Base-by-base conservation (phyloP, 2,113 vertebrate species). In the Ammodytes marinus region DNA sequence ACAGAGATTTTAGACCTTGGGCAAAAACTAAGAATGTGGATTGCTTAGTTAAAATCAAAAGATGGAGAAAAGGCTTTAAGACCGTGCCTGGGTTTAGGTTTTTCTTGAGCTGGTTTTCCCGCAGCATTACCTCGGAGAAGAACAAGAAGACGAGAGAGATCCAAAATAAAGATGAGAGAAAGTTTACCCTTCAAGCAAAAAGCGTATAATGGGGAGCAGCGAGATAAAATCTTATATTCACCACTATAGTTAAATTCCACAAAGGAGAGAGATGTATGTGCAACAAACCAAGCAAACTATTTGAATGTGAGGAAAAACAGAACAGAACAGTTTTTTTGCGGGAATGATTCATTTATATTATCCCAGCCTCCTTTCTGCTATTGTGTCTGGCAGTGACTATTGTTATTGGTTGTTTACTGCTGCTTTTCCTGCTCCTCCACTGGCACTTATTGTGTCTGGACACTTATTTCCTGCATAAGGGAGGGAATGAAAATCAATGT, bases 1-100 rank as follows among this genome's bases (percentile, higher is more conserved):
- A 84, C 80, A 76, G 69, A 71, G 50, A 76, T 60, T 86, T 81
- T 45, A 17, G 49, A 73, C 88, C 76, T 39, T 4, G 74, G 81
- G 90, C 52, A 45, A 82, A 80, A 88, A 58, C 54, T 70, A 15
- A 77, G 50, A 69, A 83, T 68, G 65, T 86, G 53, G 69, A 79
- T 66, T 27, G 59, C 57, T 68, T 88, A 58, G 65, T 88, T 76
- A 69, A 81, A 78, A 68, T 77, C 55, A 11, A 83, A 71, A 79
- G 54, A 47, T 27, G 42, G 11, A 54, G 46, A 55, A 69, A 60
- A 79, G 45, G 59, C 35, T 49, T 50, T 50, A 71, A 57, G 37
- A 40, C 61, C 47, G 43, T 37, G 46, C 27, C 45, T 0, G 5
- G 39, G 42, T 58, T 83, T 47, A 67, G 15, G 3, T 43, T 75